A percentile compares a stretch with the other conserved stretches of the same genome.
Evolutionary conservation across 2,888 invertebrate species (phyloP).

Genomic region (Nymphalis urticae): DNA sequence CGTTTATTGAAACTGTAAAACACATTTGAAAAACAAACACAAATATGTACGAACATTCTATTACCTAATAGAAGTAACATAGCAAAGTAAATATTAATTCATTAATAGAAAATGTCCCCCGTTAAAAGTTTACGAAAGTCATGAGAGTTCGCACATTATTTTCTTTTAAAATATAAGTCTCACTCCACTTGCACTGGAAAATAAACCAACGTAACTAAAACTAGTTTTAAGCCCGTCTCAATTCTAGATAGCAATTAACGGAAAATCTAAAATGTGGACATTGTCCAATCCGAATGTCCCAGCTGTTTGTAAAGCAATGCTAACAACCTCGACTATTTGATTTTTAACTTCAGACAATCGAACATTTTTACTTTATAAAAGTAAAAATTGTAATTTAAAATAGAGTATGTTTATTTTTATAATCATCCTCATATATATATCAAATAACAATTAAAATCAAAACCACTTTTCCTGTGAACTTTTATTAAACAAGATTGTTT

Average conservation of each 20-base stretch:
- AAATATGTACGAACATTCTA: too few species aligned
- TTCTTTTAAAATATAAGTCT: background rate
- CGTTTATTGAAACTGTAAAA: too few species aligned
- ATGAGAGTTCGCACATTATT: too few species aligned
- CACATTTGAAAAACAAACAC: too few species aligned
- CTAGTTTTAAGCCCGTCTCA: slow-evolving; percentile 1
- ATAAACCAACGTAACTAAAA: background rate
- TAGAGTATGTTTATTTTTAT: background rate
- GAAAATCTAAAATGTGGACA: slow-evolving; percentile 19
- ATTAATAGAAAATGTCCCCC: too few species aligned
- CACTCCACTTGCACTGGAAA: background rate
- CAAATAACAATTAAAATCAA: too few species aligned
- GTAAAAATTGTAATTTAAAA: background rate
- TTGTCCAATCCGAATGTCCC: slow-evolving; percentile 16
- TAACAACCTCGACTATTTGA: slow-evolving; percentile 8
- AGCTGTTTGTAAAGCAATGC: slow-evolving; percentile 26
- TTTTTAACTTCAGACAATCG: background rate
- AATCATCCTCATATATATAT: too few species aligned
- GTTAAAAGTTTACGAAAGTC: too few species aligned
- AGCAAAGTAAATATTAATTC: too few species aligned
- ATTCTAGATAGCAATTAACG: slow-evolving; percentile 28
- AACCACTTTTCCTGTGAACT: too few species aligned
- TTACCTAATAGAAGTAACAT: too few species aligned
- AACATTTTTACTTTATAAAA: background rate
- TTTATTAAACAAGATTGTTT: too few species aligned